These are phyloP conservation scores for Cichladusa arquata DNA, from an alignment of 2,113 vertebrate genomes.

Conservation along the genomic window DNA sequence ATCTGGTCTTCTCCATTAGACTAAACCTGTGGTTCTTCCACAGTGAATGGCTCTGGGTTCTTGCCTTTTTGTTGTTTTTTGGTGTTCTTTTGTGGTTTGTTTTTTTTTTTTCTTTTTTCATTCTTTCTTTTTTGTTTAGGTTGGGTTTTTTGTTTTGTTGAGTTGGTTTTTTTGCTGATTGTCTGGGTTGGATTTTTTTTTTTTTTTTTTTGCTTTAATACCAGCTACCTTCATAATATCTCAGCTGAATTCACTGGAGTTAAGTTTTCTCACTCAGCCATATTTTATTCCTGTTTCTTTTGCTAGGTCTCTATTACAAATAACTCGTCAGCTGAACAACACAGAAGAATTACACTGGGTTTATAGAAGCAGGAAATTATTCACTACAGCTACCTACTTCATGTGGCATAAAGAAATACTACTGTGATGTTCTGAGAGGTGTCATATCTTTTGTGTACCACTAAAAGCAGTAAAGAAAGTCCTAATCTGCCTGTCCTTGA, in stretches of 20 bases:
- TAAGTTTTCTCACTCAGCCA: not conserved
- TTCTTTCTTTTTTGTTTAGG: not conserved
- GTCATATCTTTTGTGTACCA: not conserved
- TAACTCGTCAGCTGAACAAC: not conserved
- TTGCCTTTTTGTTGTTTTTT: not conserved
- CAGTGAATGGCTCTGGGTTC: rapidly evolving
- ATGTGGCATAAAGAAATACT: not conserved
- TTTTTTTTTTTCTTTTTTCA: not conserved
- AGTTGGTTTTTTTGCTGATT: rapidly evolving
- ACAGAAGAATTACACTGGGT: not conserved
- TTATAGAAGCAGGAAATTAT: not conserved
- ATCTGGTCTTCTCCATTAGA: not conserved
- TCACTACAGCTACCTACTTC: not conserved
- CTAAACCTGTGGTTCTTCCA: not conserved
- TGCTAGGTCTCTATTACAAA: not conserved
- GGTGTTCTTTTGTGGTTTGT: no score
- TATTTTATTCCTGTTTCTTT: not conserved
- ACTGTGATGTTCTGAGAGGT: not conserved
- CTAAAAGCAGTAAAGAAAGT: not conserved
- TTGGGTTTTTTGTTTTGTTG: not conserved
- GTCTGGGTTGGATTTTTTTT: rapidly evolving
- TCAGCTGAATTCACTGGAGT: not conserved
- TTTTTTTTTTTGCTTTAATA: not conserved
- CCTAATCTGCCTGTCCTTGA: not conserved
- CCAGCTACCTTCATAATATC: not conserved